Percentiles rank a stretch among this genome's conserved stretches.
These are phyloP conservation scores for Coturnix japonica DNA, from an alignment of 2,113 vertebrate genomes.

Conservation along the genomic window DNA sequence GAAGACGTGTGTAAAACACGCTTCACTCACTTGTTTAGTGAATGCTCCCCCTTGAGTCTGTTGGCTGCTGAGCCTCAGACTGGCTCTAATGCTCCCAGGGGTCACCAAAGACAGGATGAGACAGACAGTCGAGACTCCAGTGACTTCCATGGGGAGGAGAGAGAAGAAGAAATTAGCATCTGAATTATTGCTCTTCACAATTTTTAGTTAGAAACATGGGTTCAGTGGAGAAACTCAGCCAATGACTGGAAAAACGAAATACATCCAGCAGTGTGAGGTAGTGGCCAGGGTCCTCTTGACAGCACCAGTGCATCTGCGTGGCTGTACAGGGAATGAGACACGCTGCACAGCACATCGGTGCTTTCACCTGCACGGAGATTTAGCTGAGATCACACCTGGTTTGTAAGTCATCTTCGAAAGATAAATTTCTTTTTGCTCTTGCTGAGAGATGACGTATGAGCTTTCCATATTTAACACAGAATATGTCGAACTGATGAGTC, in stretches of 20 bases:
- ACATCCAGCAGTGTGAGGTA: not conserved
- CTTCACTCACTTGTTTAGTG: not conserved
- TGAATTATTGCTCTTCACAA: accelerated
- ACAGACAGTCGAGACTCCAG: not conserved
- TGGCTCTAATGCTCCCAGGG: not conserved
- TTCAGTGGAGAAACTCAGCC: not conserved
- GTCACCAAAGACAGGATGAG: not conserved
- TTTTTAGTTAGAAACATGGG: not conserved
- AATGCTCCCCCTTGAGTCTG: not conserved
- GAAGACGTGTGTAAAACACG: not conserved
- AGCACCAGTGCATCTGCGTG: accelerated
- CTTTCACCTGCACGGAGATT: not conserved
- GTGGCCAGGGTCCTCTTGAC: not conserved
- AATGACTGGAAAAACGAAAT: not conserved
- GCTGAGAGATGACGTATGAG: not conserved
- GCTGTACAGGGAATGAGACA: not conserved
- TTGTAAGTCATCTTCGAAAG: not conserved
- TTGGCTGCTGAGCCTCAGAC: not conserved
- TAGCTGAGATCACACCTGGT: not conserved
- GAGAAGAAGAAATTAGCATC: not conserved
- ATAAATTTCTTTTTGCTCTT: not conserved
- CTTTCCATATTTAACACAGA: not conserved
- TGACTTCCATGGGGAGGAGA: not conserved
- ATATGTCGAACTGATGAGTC: not conserved
- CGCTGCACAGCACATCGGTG: not conserved